Conservation (phyloP, 2,113 vertebrate species). For the Alectura lathami region DNA sequence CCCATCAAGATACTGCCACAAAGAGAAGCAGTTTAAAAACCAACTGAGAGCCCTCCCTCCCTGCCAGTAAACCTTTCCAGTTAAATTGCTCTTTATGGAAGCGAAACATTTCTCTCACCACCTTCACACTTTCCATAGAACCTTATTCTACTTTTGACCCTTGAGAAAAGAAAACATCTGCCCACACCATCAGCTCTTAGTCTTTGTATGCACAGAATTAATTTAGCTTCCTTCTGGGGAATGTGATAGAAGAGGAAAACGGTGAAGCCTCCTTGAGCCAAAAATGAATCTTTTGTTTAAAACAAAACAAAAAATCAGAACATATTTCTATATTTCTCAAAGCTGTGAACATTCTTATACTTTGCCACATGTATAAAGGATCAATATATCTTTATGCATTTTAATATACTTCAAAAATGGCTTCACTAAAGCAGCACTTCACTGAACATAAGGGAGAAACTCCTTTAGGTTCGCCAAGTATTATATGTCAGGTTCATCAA, state of each 20-base stretch:
- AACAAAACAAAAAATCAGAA: background rate
- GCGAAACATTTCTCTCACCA: background rate
- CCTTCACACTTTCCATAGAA: background rate
- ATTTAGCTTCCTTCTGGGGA: conserved; percentile 26
- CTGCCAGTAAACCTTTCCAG: background rate
- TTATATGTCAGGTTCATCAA: conserved; percentile 44
- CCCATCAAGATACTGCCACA: background rate
- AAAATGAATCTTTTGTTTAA: background rate
- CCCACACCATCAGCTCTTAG: conserved; percentile 31
- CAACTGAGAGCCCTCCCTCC: background rate
- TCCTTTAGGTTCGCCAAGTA: background rate
- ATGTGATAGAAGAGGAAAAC: background rate
- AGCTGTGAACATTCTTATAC: background rate
- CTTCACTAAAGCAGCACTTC: background rate
- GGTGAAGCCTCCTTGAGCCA: background rate
- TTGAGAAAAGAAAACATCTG: conserved; percentile 49
- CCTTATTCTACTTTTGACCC: background rate
- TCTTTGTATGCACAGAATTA: conserved; percentile 18
- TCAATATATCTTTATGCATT: background rate
- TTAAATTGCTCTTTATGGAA: background rate
- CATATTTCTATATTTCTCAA: background rate
- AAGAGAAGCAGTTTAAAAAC: background rate
- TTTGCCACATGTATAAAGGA: background rate
- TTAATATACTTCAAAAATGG: background rate
- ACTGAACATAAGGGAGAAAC: conserved; percentile 13